Percentiles rank a stretch among this genome's conserved stretches.
Conservation (phyloP, 2,113 vertebrate genomes). For the Colius striatus region DNA sequence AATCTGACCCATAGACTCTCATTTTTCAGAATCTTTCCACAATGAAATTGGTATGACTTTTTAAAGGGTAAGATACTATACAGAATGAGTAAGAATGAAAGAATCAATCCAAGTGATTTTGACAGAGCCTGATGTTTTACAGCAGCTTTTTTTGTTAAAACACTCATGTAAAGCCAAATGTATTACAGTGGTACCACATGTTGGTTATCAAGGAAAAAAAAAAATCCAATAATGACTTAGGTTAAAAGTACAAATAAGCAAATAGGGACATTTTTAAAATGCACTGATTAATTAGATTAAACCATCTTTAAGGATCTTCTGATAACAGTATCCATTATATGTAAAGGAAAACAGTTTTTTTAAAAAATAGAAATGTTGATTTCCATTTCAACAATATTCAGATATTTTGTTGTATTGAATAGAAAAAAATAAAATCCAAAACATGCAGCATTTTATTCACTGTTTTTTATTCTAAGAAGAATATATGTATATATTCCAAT, state of each 20-base stretch:
- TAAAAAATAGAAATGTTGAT: background rate
- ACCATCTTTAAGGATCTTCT: background rate
- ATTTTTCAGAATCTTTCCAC: slow-evolving; percentile 13
- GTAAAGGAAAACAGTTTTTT: background rate
- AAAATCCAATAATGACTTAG: background rate
- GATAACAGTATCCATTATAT: background rate
- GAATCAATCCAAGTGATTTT: slow-evolving; percentile 41
- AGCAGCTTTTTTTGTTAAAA: slow-evolving; percentile 6
- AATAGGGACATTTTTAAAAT: background rate
- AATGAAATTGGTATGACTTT: slow-evolving; percentile 16
- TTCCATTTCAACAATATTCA: background rate
- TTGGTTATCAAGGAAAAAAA: background rate
- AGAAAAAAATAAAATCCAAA: background rate
- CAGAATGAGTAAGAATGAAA: background rate
- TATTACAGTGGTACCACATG: background rate
- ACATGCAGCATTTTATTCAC: background rate
- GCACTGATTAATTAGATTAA: background rate
- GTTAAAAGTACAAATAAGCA: background rate
- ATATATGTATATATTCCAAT: background rate
- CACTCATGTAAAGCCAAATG: background rate
- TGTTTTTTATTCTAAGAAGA: background rate
- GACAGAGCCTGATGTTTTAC: slow-evolving; percentile 11
- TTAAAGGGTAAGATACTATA: background rate
- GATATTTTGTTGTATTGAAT: background rate
- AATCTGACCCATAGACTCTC: background rate